Evolutionary conservation across 2,113 vertebrate species (phyloP), one percentile per base, ranked within the genome.

Genomic region (Pseudorasbora parva): DNA sequence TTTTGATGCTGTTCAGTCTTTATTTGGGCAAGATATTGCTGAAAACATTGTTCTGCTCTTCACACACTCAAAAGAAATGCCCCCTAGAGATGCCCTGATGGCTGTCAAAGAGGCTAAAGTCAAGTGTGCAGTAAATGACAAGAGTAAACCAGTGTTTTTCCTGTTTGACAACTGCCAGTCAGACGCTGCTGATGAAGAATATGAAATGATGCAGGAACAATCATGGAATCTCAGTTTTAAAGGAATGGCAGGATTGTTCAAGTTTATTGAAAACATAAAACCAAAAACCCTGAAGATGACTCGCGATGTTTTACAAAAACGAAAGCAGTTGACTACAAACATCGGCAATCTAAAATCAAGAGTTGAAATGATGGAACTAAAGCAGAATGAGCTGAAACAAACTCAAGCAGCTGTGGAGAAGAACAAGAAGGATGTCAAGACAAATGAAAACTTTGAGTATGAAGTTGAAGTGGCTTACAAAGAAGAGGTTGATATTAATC

Each of bases 151-250:
- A 1, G 51, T 54, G 6, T 19, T 0, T 54, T 54, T 54, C 6
- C 17, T 19, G 51, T 54, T 54, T 8, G 2, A 54, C 0, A 54
- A 54, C 51, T 2, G 51, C 6, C 49, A 15, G 47, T 14, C 12
- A 14, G 45, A 47, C 1, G 0, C 45, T 4, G 45, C 3, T 43
- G 2, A 43, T 47, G 2, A 7, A 54, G 51, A 54, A 54, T 7
- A 19, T 8, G 0, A 54, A 0, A 54, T 2, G 0, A 0, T 7
- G 0, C 51, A 19, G 0, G 2, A 19, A 0, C 51, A 19, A 19
- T 54, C 51, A 54, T 54, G 51, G 51, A 7, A 54, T 2, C 7
- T 8, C 17, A 54, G 17, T 7, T 19, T 2, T 54, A 54, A 0
- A 19, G 49, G 2, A 54, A 54, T 54, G 0, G 2, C 5, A 7